These are phyloP conservation scores for Meda fulgida DNA, from an alignment of 2,797 vertebrate species.

Conservation along the genomic window DNA sequence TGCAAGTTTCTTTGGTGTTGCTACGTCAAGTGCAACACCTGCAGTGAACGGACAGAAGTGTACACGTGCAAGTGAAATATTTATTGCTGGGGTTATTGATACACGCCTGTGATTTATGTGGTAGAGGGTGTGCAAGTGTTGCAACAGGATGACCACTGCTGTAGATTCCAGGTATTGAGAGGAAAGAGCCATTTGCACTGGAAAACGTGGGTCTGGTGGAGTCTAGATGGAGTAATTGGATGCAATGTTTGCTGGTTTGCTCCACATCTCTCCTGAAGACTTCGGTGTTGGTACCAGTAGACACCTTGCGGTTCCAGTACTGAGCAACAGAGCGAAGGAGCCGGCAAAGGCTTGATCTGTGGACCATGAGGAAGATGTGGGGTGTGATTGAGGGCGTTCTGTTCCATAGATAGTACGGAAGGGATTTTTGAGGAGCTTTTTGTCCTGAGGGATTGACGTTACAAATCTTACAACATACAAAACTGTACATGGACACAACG, in stretches of 20 bases:
- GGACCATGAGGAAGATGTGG: conserved; percentile 58
- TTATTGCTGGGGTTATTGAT: conserved; percentile 61
- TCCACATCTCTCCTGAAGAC: conserved; percentile 33
- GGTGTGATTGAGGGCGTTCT: conserved; percentile 62
- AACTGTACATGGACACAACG: conserved; percentile 65
- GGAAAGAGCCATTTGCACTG: conserved; percentile 53
- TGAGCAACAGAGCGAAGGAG: conserved; percentile 42
- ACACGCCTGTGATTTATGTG: conserved; percentile 31
- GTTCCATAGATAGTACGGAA: conserved; percentile 57
- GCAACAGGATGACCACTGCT: conserved; percentile 31
- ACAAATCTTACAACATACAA: conserved; percentile 71
- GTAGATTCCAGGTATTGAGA: conserved; percentile 48
- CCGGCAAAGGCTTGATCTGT: conserved; percentile 47
- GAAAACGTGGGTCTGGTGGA: conserved; percentile 37
- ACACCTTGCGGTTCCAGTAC: conserved; percentile 66
- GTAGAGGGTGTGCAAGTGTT: conserved; percentile 27
- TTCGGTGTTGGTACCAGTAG: conserved; percentile 66
- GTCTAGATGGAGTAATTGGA: conserved; percentile 39
- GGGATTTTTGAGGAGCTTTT: conserved; percentile 36
- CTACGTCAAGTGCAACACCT: conserved; percentile 97
- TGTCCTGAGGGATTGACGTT: conserved; percentile 64
- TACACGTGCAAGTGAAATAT: conserved; percentile 92
- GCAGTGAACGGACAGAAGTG: conserved; percentile 96
- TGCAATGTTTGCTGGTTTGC: conserved; percentile 28
- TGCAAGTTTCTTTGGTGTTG: conserved; percentile 99